Evolutionary conservation across 2,888 invertebrate species (phyloP), one percentile per base, ranked within the genome.

Genomic region (Mythimna ferrago): DNA sequence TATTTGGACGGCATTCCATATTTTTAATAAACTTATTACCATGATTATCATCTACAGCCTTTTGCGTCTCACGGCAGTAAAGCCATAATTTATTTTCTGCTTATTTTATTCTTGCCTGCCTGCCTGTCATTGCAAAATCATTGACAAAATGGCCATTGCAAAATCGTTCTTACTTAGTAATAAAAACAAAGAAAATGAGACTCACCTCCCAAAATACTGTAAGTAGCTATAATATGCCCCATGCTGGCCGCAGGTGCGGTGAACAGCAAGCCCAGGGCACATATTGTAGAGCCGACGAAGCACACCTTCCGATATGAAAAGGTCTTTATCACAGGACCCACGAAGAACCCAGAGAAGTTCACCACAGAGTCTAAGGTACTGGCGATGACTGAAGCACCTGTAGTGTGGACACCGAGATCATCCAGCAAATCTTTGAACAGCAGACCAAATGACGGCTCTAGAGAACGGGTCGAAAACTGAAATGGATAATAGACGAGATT

Each of bases 381-480:
- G 94, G 98, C 97, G 86, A 98, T 98, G 69, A 98, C 93, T 6
- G 98, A 97, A 0, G 98, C 97, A 60, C 98, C 98, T 0, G 98
- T 98, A 2, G 98, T 98, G 83, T 97, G 97, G 64, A 98, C 97
- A n/a, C 97, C 96, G 51, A 98, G 96, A 73, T 97, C 97, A 72
- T 96, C 96, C 69, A 98, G 93, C 54, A 98, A 94, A 91, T 98
- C 98, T 86, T 98, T 97, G 91, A 98, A 98, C n/a, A 98, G 96
- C 67, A 98, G 95, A 62, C 98, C 98, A 89, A 98, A 98, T 2
- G 98, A 98, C 69, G 98, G 98, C 92, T 98, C 98, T 88, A 98
- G 96, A 38, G 98, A 98, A 89, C 98, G 97, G 66, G 98, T 98
- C 78, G 98, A 98, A 90, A 98, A 96, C 98, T 98, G 96, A 51